Evolutionary conservation across 2,888 invertebrate species (phyloP).

Genomic region (Phortica okadai): DNA sequence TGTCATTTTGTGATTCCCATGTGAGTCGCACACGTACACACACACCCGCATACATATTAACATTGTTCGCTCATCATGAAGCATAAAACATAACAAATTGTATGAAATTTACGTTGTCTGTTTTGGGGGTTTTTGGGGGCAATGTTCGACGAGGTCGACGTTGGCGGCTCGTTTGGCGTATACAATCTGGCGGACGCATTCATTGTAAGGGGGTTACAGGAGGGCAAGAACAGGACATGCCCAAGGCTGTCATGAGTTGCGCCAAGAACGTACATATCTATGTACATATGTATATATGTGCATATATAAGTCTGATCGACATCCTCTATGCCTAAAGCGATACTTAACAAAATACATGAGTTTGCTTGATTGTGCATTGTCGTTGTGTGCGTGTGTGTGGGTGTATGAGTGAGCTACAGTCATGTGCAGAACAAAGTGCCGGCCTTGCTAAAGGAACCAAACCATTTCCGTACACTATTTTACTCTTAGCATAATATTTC

Average conservation of each 20-base stretch:
- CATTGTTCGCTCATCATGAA: neutral
- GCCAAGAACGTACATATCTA: neutral
- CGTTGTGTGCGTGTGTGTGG: neutral
- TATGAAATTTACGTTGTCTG: conserved; percentile 68
- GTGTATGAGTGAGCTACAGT: neutral
- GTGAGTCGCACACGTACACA: conserved; percentile 43
- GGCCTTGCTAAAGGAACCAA: too few species aligned
- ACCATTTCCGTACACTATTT: too few species aligned
- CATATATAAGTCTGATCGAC: conserved; percentile 49
- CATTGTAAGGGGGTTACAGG: conserved; percentile 36
- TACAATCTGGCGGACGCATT: conserved; percentile 42
- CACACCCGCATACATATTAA: neutral
- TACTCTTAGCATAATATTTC: too few species aligned
- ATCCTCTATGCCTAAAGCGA: conserved; percentile 48
- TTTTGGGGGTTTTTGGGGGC: conserved; percentile 24
- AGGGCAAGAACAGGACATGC: neutral
- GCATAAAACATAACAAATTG: conserved; percentile 71
- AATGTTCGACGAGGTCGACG: neutral
- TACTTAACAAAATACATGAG: conserved; percentile 36
- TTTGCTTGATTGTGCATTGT: conserved; percentile 16
- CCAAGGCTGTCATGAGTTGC: neutral
- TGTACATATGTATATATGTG: neutral
- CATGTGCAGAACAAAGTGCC: neutral
- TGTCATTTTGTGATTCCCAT: conserved; percentile 72
- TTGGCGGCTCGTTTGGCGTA: conserved; percentile 9